A percentile compares a stretch with the other conserved stretches of the same genome.
Conservation (phyloP, 2,888 invertebrate genomes). For the Megaustenia siamemsis region DNA sequence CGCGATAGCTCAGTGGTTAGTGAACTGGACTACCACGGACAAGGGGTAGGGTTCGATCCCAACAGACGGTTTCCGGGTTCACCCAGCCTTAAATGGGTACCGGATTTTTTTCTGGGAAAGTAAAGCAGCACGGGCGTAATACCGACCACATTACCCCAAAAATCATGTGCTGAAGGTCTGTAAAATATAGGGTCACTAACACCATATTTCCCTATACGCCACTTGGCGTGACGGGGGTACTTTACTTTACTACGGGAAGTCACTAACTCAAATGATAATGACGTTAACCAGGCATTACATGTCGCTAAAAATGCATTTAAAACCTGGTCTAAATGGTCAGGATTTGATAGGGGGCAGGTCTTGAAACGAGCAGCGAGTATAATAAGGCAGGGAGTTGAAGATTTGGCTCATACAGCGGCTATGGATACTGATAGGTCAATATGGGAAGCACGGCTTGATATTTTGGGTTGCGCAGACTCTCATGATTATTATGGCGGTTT, state of each 20-base stretch:
- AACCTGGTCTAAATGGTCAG: conserved; percentile 79
- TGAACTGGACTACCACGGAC: no score
- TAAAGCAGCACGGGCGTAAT: no score
- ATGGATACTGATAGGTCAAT: conserved; percentile 83
- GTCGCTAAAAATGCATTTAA: conserved; percentile 78
- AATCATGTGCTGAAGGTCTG: no score
- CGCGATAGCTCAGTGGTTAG: no score
- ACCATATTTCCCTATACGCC: no score
- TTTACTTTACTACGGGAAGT: conserved; percentile 61
- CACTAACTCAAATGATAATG: conserved; percentile 68
- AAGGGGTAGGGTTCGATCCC: no score
- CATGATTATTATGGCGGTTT: conserved; percentile 82
- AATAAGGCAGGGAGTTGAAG: conserved; percentile 77
- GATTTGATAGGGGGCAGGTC: conserved; percentile 80
- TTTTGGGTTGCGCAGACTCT: conserved; percentile 82
- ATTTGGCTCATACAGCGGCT: conserved; percentile 75
- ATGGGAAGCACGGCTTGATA: conserved; percentile 82
- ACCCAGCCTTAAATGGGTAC: no score
- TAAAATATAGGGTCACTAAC: no score
- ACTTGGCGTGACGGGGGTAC: no score
- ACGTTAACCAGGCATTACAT: conserved; percentile 80
- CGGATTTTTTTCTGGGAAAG: no score
- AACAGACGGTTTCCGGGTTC: no score
- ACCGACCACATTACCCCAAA: no score
- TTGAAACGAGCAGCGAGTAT: conserved; percentile 78